Conservation (phyloP, 2,888 invertebrate genomes). For the Xestia c-nigrum region DNA sequence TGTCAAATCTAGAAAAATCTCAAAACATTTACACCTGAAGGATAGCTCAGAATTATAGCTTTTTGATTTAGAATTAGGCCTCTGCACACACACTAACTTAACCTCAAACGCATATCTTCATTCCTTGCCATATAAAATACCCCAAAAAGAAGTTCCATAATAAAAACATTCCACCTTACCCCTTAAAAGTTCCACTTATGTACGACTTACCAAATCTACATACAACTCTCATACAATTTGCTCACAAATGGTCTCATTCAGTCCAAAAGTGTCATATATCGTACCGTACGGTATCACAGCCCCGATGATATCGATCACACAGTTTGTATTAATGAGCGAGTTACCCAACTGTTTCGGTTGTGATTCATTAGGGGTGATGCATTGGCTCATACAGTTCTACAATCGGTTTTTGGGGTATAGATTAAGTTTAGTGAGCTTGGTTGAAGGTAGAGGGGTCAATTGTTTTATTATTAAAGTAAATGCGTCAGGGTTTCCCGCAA, state of each 20-base stretch:
- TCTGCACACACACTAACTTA: background rate
- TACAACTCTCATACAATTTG: slow-evolving; percentile 16
- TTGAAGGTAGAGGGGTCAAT: slow-evolving; percentile 9
- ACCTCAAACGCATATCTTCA: background rate
- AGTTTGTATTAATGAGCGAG: slow-evolving; percentile 77
- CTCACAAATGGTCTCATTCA: slow-evolving; percentile 21
- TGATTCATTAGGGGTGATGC: slow-evolving; percentile 86
- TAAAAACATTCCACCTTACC: background rate
- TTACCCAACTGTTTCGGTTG: slow-evolving; percentile 79
- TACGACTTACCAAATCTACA: slow-evolving; percentile 30
- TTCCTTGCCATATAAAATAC: background rate
- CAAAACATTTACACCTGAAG: background rate
- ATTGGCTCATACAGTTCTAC: slow-evolving; percentile 74
- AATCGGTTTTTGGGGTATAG: slow-evolving; percentile 63
- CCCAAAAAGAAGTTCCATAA: background rate
- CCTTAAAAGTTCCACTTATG: slow-evolving; percentile 5
- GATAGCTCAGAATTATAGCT: background rate
- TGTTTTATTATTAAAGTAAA: background rate
- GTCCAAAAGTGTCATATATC: slow-evolving; percentile 47
- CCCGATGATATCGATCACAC: slow-evolving; percentile 78
- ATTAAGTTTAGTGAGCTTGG: slow-evolving; percentile 53
- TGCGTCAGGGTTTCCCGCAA: no score
- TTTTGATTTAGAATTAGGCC: background rate
- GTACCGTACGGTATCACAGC: slow-evolving; percentile 30
- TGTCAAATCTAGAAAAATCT: background rate